Evolutionary conservation across 2,888 invertebrate species (phyloP), one percentile per base, ranked within the genome.

Genomic region (Teleiodes luculella): DNA sequence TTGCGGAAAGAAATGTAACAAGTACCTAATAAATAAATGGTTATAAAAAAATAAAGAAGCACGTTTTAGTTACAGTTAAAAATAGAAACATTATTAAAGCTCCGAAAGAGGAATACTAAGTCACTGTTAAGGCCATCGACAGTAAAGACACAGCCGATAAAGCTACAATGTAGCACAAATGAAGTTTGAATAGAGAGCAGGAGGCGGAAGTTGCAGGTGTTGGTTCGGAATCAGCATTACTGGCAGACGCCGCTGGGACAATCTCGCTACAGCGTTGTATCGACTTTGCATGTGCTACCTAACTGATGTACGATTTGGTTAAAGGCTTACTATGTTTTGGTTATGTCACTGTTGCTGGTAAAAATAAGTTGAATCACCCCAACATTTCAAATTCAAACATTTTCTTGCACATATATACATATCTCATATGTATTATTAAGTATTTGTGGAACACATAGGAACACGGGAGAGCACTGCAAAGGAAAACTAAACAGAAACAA

Each of bases 161-260:
- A 53, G 52, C 58, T 62, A 71, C 64, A 72, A 67, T 67, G 67
- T 73, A 65, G 61, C 64, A 47, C 54, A 62, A 78, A 80, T 79
- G 67, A 71, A 76, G 73, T 78, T 77, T 74, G 77, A 74, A 81
- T 76, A 68, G 69, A 70, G 69, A 76, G 78, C 70, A 71, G 67
- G 70, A 16, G 39, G n/a, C 60, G 70, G 70, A 76, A 76, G 78
- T 77, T 68, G 72, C 76, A 81, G 82, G 80, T 80, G 76, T 67
- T 70, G 66, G 72, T 72, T 76, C 72, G 72, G 68, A 76, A 73
- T 78, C 76, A 72, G 74, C 74, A 78, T 74, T 75, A 72, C 72
- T 61, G 57, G 56, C 62, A 62, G 70, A 64, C 73, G 67, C 78
- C 78, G 59, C 58, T 65, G 80, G 80, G 80, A 78, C 72, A 61